phyloP scores from a whole-genome alignment of 1,140 invertebrate species.

The Neodiprion virginianus region DNA sequence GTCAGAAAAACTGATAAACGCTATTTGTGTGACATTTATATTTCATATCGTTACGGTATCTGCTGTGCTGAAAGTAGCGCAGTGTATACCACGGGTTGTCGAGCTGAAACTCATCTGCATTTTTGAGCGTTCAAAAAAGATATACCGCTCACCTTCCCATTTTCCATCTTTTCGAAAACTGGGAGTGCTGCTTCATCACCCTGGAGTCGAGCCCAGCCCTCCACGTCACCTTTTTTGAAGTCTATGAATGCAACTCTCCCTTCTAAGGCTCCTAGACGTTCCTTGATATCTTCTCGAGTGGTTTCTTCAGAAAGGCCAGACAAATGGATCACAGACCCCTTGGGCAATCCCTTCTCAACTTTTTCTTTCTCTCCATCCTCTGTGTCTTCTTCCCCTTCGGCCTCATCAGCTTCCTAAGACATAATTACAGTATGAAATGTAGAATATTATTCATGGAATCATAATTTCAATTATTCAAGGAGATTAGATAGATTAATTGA shows the following conservation, averaged over 20 bases:
- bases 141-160: slow-evolving; percentile 60
- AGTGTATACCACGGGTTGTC: too few species aligned
- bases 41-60: too few species aligned
- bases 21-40: neutral
- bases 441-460: neutral
- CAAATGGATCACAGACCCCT: slow-evolving; percentile 75
- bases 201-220: slow-evolving; percentile 74
- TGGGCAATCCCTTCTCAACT: slow-evolving; percentile 64
- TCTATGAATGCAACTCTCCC: slow-evolving; percentile 76
- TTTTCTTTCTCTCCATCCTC: slow-evolving; percentile 46
- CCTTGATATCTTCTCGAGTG: slow-evolving; percentile 74
- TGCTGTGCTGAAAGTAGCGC: too few species aligned
- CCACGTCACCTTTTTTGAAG: slow-evolving; percentile 73
- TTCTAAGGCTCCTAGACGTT: slow-evolving; percentile 68
- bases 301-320: slow-evolving; percentile 68
- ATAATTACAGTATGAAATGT: slow-evolving; percentile 20
- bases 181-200: slow-evolving; percentile 74
- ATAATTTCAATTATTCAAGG: slow-evolving; percentile 3
- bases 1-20: slow-evolving; percentile 16
- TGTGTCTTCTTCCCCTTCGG: slow-evolving; percentile 39
- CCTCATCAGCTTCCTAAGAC: slow-evolving; percentile 39
- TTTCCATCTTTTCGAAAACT: slow-evolving; percentile 69
- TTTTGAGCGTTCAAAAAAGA: too few species aligned
- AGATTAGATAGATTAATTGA: neutral
- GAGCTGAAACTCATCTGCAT: too few species aligned